These are phyloP conservation scores for Enoplosus armatus DNA, from an alignment of 2,797 vertebrate genomes.

Conservation along the genomic window DNA sequence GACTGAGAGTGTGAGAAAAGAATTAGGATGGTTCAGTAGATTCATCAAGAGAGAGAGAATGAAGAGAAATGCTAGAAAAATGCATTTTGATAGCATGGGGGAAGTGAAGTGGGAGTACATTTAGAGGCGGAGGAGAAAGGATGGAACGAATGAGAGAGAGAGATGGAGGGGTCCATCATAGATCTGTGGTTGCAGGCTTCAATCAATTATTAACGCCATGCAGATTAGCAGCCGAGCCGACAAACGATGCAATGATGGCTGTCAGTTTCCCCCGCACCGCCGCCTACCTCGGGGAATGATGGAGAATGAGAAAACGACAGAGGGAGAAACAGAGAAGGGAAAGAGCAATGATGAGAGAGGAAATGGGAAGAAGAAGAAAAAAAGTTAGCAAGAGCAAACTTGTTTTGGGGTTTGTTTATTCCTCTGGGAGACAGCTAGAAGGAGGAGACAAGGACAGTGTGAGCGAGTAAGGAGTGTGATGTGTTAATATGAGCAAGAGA, in stretches of 20 bases:
- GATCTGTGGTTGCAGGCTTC: constrained; percentile 76
- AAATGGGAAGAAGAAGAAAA: constrained; percentile 9
- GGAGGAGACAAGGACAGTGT: constrained; percentile 2
- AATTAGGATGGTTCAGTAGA: constrained; percentile 67
- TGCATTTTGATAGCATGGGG: constrained; percentile 68
- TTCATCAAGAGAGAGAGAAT: constrained; percentile 67
- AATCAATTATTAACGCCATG: constrained; percentile 88
- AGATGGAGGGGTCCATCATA: constrained; percentile 70
- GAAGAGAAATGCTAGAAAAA: constrained; percentile 66
- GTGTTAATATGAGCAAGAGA: constrained; percentile 12
- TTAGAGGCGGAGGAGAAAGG: constrained; percentile 66
- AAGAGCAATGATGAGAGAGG: constrained; percentile 55
- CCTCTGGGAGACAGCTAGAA: constrained; percentile 19
- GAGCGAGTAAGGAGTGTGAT: constrained; percentile 30
- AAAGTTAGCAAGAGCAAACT: constrained; percentile 60
- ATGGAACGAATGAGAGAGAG: constrained; percentile 64
- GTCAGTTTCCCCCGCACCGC: constrained; percentile 71
- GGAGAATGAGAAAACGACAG: constrained; percentile 58
- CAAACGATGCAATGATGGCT: constrained; percentile 81
- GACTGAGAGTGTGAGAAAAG: constrained; percentile 42
- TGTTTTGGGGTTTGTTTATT: constrained; percentile 59
- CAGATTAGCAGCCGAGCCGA: constrained; percentile 83
- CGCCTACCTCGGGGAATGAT: constrained; percentile 67
- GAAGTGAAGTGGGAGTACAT: constrained; percentile 66
- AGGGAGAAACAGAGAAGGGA: constrained; percentile 37